Percentiles rank a stretch among this genome's conserved stretches.
Evolutionary conservation across 2,888 invertebrate genomes (phyloP).

Genomic region (Lasius fuliginosus): DNA sequence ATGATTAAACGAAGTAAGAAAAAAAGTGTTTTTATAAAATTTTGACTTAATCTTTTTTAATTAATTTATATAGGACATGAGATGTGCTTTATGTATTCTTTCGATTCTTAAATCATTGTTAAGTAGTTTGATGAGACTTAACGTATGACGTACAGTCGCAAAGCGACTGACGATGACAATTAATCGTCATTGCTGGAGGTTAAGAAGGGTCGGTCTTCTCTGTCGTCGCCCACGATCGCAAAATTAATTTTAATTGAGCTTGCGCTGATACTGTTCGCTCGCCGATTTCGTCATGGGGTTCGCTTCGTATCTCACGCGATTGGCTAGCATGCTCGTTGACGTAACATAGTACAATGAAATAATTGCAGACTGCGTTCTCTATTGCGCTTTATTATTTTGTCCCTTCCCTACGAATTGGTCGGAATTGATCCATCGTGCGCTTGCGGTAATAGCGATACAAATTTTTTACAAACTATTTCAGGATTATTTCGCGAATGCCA

Average conservation of each 20-base stretch:
- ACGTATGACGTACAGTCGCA: slow-evolving; percentile 9
- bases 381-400: slow-evolving; percentile 72
- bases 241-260: slow-evolving; percentile 50
- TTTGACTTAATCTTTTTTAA: neutral
- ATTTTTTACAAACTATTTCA: slow-evolving; percentile 47
- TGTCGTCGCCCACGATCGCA: slow-evolving; percentile 17
- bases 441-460: slow-evolving; percentile 57
- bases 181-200: slow-evolving; percentile 43
- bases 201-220: slow-evolving; percentile 21
- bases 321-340: slow-evolving; percentile 62
- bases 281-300: slow-evolving; percentile 61
- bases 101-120: neutral
- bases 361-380: slow-evolving; percentile 68
- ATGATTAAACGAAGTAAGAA: neutral
- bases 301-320: slow-evolving; percentile 51
- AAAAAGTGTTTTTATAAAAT: neutral
- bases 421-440: slow-evolving; percentile 45
- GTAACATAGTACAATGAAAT: slow-evolving; percentile 68
- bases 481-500: neutral
- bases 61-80: neutral
- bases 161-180: slow-evolving; percentile 20
- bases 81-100: neutral
- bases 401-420: slow-evolving; percentile 58
- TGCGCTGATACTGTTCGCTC: slow-evolving; percentile 23
- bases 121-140: slow-evolving; percentile 2